These are phyloP conservation scores for Shargacucullia verbasci DNA, from an alignment of 2,888 invertebrate genomes.

Conservation along the genomic window DNA sequence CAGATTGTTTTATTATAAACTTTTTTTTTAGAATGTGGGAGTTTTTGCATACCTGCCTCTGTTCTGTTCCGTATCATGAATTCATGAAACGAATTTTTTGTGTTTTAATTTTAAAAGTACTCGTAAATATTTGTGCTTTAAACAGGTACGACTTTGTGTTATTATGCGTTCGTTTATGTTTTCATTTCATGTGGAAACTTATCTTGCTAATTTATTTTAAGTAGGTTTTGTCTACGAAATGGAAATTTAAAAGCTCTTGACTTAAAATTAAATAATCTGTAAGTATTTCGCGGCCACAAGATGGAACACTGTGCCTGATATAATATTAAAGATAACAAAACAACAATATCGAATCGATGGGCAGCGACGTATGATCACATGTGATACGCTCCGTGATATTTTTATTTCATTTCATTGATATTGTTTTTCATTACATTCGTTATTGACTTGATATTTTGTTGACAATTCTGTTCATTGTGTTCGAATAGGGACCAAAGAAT, in stretches of 20 bases:
- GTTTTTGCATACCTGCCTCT: conserved; percentile 74
- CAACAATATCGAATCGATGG: conserved; percentile 7
- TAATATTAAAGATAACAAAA: not conserved
- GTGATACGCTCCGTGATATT: conserved; percentile 30
- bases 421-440: conserved; percentile 50
- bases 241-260: too few species aligned
- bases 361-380: conserved; percentile 9
- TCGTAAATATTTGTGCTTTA: conserved; percentile 58
- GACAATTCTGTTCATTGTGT: conserved; percentile 51
- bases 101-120: conserved; percentile 69
- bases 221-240: conserved; percentile 7
- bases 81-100: conserved; percentile 72
- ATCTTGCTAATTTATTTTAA: conserved; percentile 27
- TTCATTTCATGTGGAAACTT: conserved; percentile 39
- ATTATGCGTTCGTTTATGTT: conserved; percentile 43
- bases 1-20: conserved; percentile 80
- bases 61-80: conserved; percentile 79
- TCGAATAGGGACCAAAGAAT: conserved; percentile 61
- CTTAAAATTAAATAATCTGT: too few species aligned
- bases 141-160: conserved; percentile 32
- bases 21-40: conserved; percentile 77
- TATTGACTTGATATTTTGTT: conserved; percentile 47
- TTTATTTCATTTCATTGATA: conserved; percentile 43
- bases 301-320: not conserved
- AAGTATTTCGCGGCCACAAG: too few species aligned